These are phyloP conservation scores for Clytia hemisphaerica DNA, from an alignment of 30 jellyfish, hydroid and myxozoan genomes.

Conservation along the genomic window DNA sequence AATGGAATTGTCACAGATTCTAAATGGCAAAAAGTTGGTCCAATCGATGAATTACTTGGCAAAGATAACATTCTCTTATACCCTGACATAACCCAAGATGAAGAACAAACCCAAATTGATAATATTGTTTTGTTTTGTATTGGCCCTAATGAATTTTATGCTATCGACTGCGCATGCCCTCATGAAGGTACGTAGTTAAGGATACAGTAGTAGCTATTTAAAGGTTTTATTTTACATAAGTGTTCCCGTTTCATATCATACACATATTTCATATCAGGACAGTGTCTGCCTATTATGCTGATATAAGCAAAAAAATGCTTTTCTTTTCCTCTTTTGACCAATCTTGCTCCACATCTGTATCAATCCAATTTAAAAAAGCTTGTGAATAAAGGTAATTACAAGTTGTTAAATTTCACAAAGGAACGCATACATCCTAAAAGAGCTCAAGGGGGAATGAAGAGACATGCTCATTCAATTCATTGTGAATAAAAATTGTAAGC, in stretches of 20 bases:
- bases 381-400: no score
- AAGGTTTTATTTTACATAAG: background rate
- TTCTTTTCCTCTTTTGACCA: no score
- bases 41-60: background rate
- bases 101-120: background rate
- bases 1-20: background rate
- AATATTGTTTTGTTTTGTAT: background rate
- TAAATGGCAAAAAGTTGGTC: slow-evolving; percentile 1
- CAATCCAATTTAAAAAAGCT: no score
- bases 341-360: no score
- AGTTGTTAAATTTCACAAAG: no score
- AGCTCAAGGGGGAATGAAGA: no score
- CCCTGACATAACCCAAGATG: background rate
- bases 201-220: background rate
- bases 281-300: no score
- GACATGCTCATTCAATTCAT: no score
- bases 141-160: background rate
- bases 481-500: no score
- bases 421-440: no score
- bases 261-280: no score
- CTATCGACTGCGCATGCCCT: background rate
- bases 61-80: background rate
- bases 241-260: background rate
- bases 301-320: no score
- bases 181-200: background rate